These are phyloP conservation scores for Sphenopsis melanotis DNA, from an alignment of 2,797 vertebrate genomes.

Conservation along the genomic window DNA sequence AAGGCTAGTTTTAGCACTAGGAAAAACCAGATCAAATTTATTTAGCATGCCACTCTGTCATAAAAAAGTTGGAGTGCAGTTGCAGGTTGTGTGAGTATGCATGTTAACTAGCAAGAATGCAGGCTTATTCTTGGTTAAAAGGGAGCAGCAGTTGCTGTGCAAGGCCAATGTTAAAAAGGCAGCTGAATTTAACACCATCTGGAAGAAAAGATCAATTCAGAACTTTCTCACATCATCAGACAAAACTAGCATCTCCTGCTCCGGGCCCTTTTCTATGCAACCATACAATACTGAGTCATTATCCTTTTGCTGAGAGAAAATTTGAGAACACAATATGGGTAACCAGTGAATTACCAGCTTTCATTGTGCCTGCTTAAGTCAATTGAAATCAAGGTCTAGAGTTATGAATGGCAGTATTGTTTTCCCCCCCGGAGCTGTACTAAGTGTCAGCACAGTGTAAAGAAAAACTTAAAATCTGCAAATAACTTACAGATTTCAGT, in stretches of 20 bases:
- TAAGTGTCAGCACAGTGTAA: conserved; percentile 83
- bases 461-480: conserved; percentile 80
- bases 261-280: conserved; percentile 81
- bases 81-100: conserved; percentile 72
- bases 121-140: conserved; percentile 69
- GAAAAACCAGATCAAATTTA: background rate
- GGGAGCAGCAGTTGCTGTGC: conserved; percentile 80
- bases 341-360: conserved; percentile 87
- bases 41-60: background rate
- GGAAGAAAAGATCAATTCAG: conserved; percentile 85
- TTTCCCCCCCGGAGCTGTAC: conserved; percentile 81
- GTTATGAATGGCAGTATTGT: conserved; percentile 73
- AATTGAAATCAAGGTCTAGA: conserved; percentile 84
- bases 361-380: conserved; percentile 87
- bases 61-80: background rate
- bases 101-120: conserved; percentile 81
- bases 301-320: conserved; percentile 87
- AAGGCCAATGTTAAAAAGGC: conserved; percentile 86
- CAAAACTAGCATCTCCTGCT: conserved; percentile 88
- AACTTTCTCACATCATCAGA: conserved; percentile 86
- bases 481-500: conserved; percentile 82
- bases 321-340: conserved; percentile 90
- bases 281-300: conserved; percentile 85
- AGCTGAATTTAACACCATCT: conserved; percentile 87
- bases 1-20: background rate